Evolutionary conservation across 2,113 vertebrate species (phyloP).

Genomic region (Nothoprocta pentlandii): DNA sequence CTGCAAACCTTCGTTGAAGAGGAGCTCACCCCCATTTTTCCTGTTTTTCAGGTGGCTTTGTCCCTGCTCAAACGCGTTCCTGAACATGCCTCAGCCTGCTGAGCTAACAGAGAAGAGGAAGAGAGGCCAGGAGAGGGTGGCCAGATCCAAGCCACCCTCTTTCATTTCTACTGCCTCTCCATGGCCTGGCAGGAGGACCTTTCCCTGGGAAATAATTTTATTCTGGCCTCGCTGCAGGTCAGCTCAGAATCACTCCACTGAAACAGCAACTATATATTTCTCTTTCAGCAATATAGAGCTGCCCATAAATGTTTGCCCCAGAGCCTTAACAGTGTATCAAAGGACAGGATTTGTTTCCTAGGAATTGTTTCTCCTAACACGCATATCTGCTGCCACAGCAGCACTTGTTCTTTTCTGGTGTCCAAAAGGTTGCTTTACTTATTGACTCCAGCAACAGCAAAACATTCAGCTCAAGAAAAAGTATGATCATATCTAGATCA

Average conservation of each 20-base stretch:
- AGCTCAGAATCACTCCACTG: background rate
- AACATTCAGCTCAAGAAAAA: background rate
- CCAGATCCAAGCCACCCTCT: background rate
- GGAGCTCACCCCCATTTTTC: background rate
- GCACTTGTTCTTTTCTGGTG: background rate
- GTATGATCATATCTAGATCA: background rate
- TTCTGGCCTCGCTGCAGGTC: background rate
- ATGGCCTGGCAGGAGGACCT: background rate
- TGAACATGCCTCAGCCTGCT: rapidly evolving
- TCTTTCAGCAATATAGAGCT: background rate
- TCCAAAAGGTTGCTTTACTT: background rate
- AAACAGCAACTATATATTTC: background rate
- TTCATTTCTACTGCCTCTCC: background rate
- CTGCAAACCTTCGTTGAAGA: background rate
- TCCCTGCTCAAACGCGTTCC: background rate
- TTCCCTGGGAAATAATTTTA: background rate
- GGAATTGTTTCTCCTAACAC: no score
- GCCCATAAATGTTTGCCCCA: background rate
- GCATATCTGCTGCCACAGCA: background rate
- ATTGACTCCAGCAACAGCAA: background rate
- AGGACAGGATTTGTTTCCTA: no score
- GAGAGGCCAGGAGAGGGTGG: background rate
- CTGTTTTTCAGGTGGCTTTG: background rate
- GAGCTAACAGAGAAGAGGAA: background rate
- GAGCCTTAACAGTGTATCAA: background rate